Evolutionary conservation across 1,140 invertebrate species (phyloP).

Genomic region (Drosophila obscura): DNA sequence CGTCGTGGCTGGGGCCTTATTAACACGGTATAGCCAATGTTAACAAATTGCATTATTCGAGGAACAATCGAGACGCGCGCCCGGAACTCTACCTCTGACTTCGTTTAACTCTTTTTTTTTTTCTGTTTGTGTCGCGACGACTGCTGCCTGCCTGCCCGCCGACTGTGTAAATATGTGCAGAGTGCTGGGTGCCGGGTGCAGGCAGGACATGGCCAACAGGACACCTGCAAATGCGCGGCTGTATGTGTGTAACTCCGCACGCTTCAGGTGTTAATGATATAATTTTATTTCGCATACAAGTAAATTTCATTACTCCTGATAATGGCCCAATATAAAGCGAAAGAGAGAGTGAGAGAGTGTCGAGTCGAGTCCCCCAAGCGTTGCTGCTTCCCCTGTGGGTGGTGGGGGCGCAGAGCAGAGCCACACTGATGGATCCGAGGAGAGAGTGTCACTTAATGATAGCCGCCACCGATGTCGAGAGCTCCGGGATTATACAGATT

Average conservation of each 20-base stretch:
- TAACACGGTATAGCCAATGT: constrained; percentile 76
- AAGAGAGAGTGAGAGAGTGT: constrained; percentile 1
- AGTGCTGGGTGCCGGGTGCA: constrained; percentile 12
- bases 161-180: constrained; percentile 46
- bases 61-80: constrained; percentile 57
- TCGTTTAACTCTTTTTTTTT: not conserved
- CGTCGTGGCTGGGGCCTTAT: constrained; percentile 46
- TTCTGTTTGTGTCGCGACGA: not conserved
- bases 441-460: constrained; percentile 37
- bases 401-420: too few relatives aligned
- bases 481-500: constrained; percentile 36
- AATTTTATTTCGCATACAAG: constrained; percentile 74
- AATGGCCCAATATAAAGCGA: constrained; percentile 48
- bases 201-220: constrained; percentile 21
- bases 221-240: not conserved
- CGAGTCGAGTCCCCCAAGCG: constrained; percentile 2
- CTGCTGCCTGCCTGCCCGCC: not conserved
- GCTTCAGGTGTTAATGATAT: constrained; percentile 78
- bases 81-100: not conserved
- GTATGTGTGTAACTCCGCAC: constrained; percentile 36
- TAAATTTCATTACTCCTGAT: constrained; percentile 79
- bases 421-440: not conserved
- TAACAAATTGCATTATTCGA: constrained; percentile 78
- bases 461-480: constrained; percentile 32
- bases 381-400: not conserved